phyloP scores from a whole-genome alignment of 2,888 invertebrate genomes.

The Brenthis ino region DNA sequence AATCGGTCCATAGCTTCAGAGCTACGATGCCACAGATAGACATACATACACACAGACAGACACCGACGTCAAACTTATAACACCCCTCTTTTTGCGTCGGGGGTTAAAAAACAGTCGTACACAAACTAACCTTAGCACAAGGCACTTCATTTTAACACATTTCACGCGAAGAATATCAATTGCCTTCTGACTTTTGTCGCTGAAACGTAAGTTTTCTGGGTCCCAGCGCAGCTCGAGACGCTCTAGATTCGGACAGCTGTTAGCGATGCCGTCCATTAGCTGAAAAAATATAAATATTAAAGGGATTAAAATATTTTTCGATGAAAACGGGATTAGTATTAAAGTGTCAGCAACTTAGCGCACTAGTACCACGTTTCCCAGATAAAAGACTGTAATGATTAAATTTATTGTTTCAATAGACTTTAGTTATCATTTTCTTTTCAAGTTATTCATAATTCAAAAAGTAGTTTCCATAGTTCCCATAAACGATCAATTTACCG shows the following conservation, averaged over 20 bases:
- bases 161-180: slow-evolving; percentile 98
- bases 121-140: slow-evolving; percentile 91
- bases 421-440: neutral
- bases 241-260: slow-evolving; percentile 93
- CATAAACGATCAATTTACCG: no score
- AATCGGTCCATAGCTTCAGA: no score
- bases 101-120: neutral
- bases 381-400: no score
- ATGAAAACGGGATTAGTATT: no score
- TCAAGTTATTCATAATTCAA: neutral
- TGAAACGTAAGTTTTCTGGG: slow-evolving; percentile 98
- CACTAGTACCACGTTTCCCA: no score
- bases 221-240: slow-evolving; percentile 98
- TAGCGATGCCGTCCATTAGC: slow-evolving; percentile 98
- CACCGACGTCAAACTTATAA: no score
- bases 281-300: slow-evolving; percentile 39
- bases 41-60: no score
- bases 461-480: no score
- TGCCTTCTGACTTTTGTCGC: slow-evolving; percentile 99
- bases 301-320: no score
- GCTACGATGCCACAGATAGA: no score
- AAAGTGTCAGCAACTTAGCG: no score
- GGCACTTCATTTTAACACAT: slow-evolving; percentile 94
- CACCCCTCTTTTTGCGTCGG: no score
- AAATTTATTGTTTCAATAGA: neutral